phyloP scores from a whole-genome alignment of 2,113 vertebrate species.

The Aegotheles bennettii region DNA sequence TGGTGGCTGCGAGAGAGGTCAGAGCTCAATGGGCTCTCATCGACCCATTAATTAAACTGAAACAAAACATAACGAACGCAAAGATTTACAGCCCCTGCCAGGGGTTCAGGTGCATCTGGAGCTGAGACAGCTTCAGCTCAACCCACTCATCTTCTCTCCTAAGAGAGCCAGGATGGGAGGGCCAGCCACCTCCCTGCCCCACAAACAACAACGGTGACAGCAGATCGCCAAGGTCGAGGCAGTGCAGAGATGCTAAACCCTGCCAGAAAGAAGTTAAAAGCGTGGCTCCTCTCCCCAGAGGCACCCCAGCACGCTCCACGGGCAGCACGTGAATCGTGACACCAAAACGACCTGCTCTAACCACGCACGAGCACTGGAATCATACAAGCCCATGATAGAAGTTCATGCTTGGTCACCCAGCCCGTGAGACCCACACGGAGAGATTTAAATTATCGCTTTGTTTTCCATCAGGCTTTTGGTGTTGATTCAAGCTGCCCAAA shows the following conservation, averaged over 20 bases:
- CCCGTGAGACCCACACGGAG: constrained; percentile 50
- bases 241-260: background rate
- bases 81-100: constrained; percentile 23
- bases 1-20: constrained; percentile 44
- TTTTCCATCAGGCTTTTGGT: constrained; percentile 59
- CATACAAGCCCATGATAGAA: background rate
- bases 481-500: constrained; percentile 76
- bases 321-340: background rate
- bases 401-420: constrained; percentile 36
- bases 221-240: rapidly evolving
- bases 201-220: rapidly evolving
- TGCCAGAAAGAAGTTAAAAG: background rate
- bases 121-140: background rate
- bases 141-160: background rate
- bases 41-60: constrained; percentile 59
- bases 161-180: background rate
- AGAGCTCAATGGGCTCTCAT: constrained; percentile 51
- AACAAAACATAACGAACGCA: constrained; percentile 48
- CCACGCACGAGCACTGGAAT: rapidly evolving
- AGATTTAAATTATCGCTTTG: constrained; percentile 58
- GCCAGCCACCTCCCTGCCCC: rapidly evolving
- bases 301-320: background rate
- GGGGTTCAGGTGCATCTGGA: background rate
- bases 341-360: background rate
- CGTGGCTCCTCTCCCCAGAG: rapidly evolving